Percentiles rank a stretch among this genome's conserved stretches.
These are phyloP conservation scores for Thryonomys swinderianus DNA, from an alignment of 2,113 vertebrate species.

Conservation along the genomic window DNA sequence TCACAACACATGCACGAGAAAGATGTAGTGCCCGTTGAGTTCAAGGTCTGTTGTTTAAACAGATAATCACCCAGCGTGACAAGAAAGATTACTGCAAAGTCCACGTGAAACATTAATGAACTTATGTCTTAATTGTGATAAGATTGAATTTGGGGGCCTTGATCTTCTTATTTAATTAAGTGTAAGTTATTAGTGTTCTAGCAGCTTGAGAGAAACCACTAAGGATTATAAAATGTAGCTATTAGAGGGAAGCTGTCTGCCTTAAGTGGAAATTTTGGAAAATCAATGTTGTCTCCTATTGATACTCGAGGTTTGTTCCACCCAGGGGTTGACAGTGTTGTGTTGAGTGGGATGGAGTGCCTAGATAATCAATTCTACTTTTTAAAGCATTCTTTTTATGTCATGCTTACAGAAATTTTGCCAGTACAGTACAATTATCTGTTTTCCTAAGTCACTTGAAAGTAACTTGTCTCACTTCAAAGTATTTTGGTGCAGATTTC, in stretches of 20 bases:
- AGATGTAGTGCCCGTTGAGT: not conserved
- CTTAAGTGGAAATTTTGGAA: slow-evolving; percentile 30
- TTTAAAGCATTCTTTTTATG: not conserved
- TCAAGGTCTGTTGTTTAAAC: not conserved
- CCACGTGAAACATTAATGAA: slow-evolving; percentile 63
- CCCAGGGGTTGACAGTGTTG: not conserved
- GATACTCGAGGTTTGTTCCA: slow-evolving; percentile 11
- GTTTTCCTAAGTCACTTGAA: not conserved
- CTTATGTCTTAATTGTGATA: slow-evolving; percentile 55
- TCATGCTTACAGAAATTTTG: slow-evolving; percentile 3
- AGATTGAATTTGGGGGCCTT: slow-evolving; percentile 42
- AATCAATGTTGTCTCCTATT: not conserved
- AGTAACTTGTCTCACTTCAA: not conserved
- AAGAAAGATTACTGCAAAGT: slow-evolving; percentile 48
- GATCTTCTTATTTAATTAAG: slow-evolving; percentile 62
- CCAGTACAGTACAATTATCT: not conserved
- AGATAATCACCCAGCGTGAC: slow-evolving; percentile 43
- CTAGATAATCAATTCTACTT: not conserved
- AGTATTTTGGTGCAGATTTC: not conserved
- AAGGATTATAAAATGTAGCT: not conserved
- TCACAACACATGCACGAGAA: not conserved
- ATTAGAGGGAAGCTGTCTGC: not conserved
- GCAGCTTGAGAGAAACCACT: not conserved
- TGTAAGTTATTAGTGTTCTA: not conserved
- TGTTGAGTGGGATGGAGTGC: not conserved